Evolutionary conservation across 1,140 invertebrate species (phyloP), one percentile per base, ranked within the genome.

Genomic region (Nylanderia fulva): DNA sequence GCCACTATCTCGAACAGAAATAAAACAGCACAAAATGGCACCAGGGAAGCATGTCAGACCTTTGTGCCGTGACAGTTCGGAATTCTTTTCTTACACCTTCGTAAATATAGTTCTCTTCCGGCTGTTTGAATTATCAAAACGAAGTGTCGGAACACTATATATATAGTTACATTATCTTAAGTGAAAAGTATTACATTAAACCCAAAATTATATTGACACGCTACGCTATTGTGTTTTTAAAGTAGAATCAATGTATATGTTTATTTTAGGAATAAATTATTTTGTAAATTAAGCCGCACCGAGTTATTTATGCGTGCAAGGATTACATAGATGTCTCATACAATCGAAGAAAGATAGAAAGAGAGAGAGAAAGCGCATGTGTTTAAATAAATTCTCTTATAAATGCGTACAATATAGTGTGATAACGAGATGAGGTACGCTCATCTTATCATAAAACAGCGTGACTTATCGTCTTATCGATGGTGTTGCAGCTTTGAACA

Each of bases 31-130:
- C 54, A 74, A 82, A 89, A 88, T 89, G 85, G 72, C 79, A 76
- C 60, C 74, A 84, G 79, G 56, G 69, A 82, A 89, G 52, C 45
- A 76, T 74, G 87, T 29, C 61, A 86, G 85, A 89, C 79, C 72
- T 86, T 89, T 89, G 75, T 71, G 77, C 48, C 29, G 88, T 88
- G 87, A 88, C 88, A 80, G 82, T 74, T 84, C 68, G 68, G 72
- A 54, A 80, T 85, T 88, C 66, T 89, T 84, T 86, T 89, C 87
- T 89, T 88, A 75, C 80, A 66, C 71, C 68, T 84, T 63, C 54
- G 87, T 89, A 89, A 89, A 89, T 88, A 84, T 86, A 88, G 79
- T 84, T 33, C 71, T 83, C 88, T 88, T 88, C 79, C 88, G 84
- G 45, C 68, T 89, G 74, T 86, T 89, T 69, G 77, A 89, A 82